These are phyloP conservation scores for Pao palembangensis DNA, from an alignment of 2,113 vertebrate species.

Conservation along the genomic window DNA sequence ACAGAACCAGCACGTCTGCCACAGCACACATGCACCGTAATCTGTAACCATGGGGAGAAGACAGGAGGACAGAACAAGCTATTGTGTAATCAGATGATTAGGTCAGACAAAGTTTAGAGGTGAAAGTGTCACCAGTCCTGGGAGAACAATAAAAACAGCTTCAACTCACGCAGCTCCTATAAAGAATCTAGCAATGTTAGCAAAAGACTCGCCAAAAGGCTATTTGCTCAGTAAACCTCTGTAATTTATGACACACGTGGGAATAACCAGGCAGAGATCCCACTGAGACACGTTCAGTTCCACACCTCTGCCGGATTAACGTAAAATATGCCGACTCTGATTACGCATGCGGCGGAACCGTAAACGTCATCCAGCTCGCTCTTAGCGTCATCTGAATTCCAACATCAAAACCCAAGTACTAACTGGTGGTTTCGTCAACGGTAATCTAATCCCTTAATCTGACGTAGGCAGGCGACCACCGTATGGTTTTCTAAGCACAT, in stretches of 20 bases:
- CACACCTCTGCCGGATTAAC: slow-evolving; percentile 58
- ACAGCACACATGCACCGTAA: slow-evolving; percentile 12
- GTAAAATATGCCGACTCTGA: slow-evolving; percentile 27
- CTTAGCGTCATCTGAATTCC: slow-evolving; percentile 38
- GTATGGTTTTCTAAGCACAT: not conserved
- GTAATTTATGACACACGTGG: slow-evolving; percentile 31
- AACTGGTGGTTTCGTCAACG: slow-evolving; percentile 13
- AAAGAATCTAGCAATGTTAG: not conserved
- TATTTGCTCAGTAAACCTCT: slow-evolving; percentile 9
- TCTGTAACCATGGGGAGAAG: slow-evolving; percentile 10
- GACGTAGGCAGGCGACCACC: slow-evolving; percentile 5
- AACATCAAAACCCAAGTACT: slow-evolving; percentile 15
- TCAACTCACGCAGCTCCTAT: not conserved
- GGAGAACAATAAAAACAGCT: slow-evolving; percentile 3
- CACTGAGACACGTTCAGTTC: slow-evolving; percentile 20
- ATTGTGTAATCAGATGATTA: slow-evolving; percentile 40
- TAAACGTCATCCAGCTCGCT: slow-evolving; percentile 12
- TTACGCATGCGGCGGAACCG: slow-evolving; percentile 22
- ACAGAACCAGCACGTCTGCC: not conserved
- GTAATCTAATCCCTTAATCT: slow-evolving; percentile 38
- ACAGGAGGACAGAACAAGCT: slow-evolving; percentile 13
- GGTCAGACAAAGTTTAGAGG: slow-evolving; percentile 40
- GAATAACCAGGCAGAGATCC: slow-evolving; percentile 39
- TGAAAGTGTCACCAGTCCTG: slow-evolving; percentile 12
- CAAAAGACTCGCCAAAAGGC: slow-evolving; percentile 1